Evolutionary conservation across 2,888 invertebrate species (phyloP), one percentile per base, ranked within the genome.

Genomic region (Flexamia atlantica): DNA sequence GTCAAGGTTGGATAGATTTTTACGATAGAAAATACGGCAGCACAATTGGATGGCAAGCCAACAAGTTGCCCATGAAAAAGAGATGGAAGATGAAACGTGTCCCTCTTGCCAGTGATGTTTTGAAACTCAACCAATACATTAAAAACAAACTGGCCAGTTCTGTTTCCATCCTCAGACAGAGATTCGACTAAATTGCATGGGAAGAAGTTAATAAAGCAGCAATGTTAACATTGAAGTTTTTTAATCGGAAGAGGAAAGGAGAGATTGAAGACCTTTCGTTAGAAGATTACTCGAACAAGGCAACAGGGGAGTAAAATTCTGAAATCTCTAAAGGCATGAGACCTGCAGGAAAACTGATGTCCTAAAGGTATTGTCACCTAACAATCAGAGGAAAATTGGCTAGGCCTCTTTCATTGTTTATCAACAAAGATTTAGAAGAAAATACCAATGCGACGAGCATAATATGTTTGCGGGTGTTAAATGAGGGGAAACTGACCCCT

Each of bases 31-130:
- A 20, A 25, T 57, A 57, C 12, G 9, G 5, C 3, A 57, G 25
- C 23, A 57, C 57, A 3, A 57, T 57, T 25, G 57, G 57, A 20
- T 57, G 57, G 57, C 57, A 57, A 12, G 57, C 57, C 57, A 57
- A 57, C 20, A 57, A 57, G 25, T 20, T 57, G 12, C 20, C 57
- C 4, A 5, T 25, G 25, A 57, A 57, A 23, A 57, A 20, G 57
- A 46, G 17, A 17, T 36, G 4, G n/a, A 57, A 23, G 57, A n/a
- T 10, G 20, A 57, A 57, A 23, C 20, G 57, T 3, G 20, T 57
- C 2, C 57, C 57, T 5, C 23, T 57, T 20, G 57, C 57, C 23
- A 23, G 57, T 23, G 57, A 57, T 14, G 57, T 57, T 1, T 5
- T 25, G 3, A 57, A 57, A 23, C 25, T 57, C 7, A 23, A 57